These are phyloP conservation scores for Pogonocichla stellata DNA, from an alignment of 2,113 vertebrate species.

Conservation along the genomic window DNA sequence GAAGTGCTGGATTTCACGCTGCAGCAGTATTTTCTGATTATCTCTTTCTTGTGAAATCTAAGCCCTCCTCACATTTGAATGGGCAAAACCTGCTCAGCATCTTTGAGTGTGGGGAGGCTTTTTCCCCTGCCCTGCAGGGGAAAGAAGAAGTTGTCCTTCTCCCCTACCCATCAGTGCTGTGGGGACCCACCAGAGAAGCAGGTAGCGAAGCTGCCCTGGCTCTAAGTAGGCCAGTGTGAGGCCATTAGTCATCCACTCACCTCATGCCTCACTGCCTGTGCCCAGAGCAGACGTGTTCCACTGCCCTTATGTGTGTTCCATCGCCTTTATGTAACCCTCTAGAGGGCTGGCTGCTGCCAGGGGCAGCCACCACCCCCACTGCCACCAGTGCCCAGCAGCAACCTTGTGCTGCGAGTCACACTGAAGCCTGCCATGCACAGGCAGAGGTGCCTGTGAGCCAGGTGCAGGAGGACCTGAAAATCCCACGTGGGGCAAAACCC, in stretches of 20 bases:
- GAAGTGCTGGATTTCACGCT: neutral
- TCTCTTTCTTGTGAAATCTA: neutral
- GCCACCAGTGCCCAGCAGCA: accelerated
- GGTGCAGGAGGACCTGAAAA: neutral
- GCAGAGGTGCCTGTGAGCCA: neutral
- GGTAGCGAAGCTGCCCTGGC: accelerated
- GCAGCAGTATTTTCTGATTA: neutral
- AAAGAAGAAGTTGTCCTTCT: neutral
- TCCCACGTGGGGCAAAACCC: neutral
- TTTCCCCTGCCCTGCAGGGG: neutral
- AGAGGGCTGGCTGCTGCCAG: accelerated
- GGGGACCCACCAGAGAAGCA: accelerated
- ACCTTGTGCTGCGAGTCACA: neutral
- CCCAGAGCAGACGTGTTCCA: neutral
- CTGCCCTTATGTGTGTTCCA: too few relatives aligned
- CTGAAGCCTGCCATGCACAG: neutral
- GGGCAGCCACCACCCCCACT: neutral
- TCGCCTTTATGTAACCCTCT: neutral
- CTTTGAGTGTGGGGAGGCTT: neutral
- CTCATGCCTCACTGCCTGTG: neutral
- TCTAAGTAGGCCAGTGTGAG: neutral
- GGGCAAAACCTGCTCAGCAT: neutral
- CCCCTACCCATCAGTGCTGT: accelerated
- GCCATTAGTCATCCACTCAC: neutral
- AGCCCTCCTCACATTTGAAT: accelerated